A percentile compares a stretch with the other conserved stretches of the same genome.
Evolutionary conservation across 2,888 invertebrate species (phyloP).

Genomic region (Nysson spinosus): DNA sequence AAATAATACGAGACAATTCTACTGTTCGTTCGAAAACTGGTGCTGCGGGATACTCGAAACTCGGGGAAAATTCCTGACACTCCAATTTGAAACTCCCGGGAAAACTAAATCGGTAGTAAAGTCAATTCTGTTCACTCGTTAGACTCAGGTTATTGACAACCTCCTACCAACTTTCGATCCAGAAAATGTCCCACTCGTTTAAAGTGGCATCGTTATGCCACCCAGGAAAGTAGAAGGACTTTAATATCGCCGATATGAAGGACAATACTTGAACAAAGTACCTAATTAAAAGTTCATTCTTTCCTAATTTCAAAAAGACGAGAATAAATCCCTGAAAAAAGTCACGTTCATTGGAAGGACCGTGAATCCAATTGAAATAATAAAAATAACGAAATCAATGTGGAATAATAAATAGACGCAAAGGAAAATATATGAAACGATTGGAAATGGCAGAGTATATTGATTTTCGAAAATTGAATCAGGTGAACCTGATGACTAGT

Average conservation of each 20-base stretch:
- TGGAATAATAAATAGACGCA: too few relatives aligned
- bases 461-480: too few relatives aligned
- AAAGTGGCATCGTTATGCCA: constrained; percentile 23
- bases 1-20: constrained; percentile 2
- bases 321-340: too few relatives aligned
- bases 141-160: constrained; percentile 18
- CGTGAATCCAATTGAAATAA: too few relatives aligned
- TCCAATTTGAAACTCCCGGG: constrained; percentile 22
- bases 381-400: too few relatives aligned
- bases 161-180: constrained; percentile 21
- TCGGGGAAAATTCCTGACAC: constrained; percentile 24
- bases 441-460: too few relatives aligned
- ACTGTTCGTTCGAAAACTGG: neutral
- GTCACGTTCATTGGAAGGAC: too few relatives aligned
- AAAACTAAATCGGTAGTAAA: constrained; percentile 26
- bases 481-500: too few relatives aligned
- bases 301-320: constrained; percentile 7
- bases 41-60: neutral
- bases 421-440: too few relatives aligned
- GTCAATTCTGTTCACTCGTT: constrained; percentile 15
- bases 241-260: too few relatives aligned
- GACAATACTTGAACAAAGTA: too few relatives aligned
- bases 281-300: too few relatives aligned
- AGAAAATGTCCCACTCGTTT: constrained; percentile 1
- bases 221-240: constrained; percentile 13